These are phyloP conservation scores for Tribolium madens DNA, from an alignment of 1,140 invertebrate genomes.

Conservation along the genomic window DNA sequence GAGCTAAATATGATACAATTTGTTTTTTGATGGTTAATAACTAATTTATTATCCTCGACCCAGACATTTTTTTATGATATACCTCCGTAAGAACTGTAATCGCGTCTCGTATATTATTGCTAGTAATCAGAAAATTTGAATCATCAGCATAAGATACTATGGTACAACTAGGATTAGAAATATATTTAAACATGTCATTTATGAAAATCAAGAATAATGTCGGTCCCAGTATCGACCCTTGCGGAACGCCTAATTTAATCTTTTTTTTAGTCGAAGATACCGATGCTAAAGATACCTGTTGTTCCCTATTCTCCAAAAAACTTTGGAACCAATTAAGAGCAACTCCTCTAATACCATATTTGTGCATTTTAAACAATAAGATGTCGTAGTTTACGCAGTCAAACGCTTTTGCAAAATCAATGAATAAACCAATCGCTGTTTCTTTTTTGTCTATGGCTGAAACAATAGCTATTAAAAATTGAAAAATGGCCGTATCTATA, in stretches of 20 bases:
- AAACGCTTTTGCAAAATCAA: background rate
- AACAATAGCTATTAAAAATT: background rate
- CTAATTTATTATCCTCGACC: background rate
- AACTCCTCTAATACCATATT: conserved; percentile 8
- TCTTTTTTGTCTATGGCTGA: background rate
- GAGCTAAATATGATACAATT: no score
- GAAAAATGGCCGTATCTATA: background rate
- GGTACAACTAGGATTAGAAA: background rate
- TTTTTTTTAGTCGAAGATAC: background rate
- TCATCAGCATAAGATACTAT: conserved; percentile 5
- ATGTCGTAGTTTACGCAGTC: background rate
- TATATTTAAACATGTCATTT: conserved; percentile 1
- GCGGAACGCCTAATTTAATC: background rate
- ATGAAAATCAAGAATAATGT: conserved; percentile 8
- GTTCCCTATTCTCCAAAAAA: background rate
- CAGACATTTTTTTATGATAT: background rate
- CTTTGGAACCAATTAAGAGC: background rate
- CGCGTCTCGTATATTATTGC: background rate
- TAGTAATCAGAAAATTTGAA: background rate
- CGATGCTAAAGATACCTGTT: background rate
- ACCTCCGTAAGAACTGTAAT: background rate
- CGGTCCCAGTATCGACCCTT: background rate
- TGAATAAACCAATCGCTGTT: conserved; percentile 4
- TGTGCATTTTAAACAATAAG: background rate
- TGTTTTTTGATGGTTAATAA: no score